phyloP scores from a whole-genome alignment of 2,888 invertebrate genomes.

The Vesta saturnalis region DNA sequence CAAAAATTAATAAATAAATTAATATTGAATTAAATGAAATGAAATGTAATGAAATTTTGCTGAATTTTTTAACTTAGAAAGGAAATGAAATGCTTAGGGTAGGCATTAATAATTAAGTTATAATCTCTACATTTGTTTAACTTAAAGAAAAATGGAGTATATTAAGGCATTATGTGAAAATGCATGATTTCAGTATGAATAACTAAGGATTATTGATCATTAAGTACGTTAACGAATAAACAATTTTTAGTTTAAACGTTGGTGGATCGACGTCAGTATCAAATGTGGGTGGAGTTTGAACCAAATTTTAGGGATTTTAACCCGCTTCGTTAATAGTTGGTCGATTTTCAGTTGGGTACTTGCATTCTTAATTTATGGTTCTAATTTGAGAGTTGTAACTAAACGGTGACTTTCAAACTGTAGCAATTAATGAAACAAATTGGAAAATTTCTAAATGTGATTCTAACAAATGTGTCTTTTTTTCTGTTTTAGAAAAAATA shows the following conservation, averaged over 20 bases:
- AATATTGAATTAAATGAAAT: constrained; percentile 14
- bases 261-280: constrained; percentile 16
- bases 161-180: too few species aligned
- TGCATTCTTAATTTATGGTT: constrained; percentile 36
- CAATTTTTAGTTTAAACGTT: not conserved
- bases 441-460: constrained; percentile 21
- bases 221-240: too few species aligned
- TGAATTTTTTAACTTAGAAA: constrained; percentile 44
- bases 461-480: constrained; percentile 25
- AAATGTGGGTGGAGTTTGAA: not conserved
- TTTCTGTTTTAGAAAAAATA: not conserved
- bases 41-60: constrained; percentile 31
- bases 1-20: constrained; percentile 12
- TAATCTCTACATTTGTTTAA: constrained; percentile 34
- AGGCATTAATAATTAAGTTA: constrained; percentile 50
- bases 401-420: constrained; percentile 33
- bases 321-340: constrained; percentile 10
- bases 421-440: constrained; percentile 37
- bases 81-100: constrained; percentile 49
- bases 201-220: too few species aligned
- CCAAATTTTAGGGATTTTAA: constrained; percentile 9
- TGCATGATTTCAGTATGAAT: too few species aligned
- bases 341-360: constrained; percentile 29
- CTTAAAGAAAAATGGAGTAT: too few species aligned
- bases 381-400: constrained; percentile 35